Evolutionary conservation across 2,113 vertebrate species (phyloP), one percentile per base, ranked within the genome.

Genomic region (Campylomormyrus numenius): DNA sequence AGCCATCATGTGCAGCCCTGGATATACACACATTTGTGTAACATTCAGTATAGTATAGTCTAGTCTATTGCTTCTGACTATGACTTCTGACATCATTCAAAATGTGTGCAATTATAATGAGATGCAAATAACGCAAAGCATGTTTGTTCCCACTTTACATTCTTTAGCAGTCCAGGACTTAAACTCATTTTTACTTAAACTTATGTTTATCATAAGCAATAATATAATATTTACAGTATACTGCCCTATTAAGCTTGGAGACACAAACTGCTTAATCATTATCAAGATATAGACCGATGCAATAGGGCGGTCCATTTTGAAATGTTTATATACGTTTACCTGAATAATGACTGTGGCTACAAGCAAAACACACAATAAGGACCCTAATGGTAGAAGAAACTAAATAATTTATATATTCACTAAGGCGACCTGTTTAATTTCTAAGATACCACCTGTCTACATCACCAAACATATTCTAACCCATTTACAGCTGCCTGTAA

Each of bases 361-460:
- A 11, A 31, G 31, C 49, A 90, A 91, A 88, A 89, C 90, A 85
- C 45, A 89, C 56, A 87, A 31, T 45, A 31, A 21, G 35, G 83
- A 66, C 90, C 91, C 80, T 87, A 92, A 91, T 91, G 90, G 89
- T 88, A 84, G 85, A 49, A 48, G 89, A 35, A 93, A 74, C 89
- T 91, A 95, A 95, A 96, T 93, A 93, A 93, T 96, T 96, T 95
- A 95, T 62, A 49, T 89, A 77, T 89, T 90, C 9, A 88, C 90
- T 89, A 62, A 45, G n/a, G 87, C 88, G 93, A 92, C 93, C 74
- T 93, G 92, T 93, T 95, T 94, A 93, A 94, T 93, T 92, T 92
- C 89, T 91, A 91, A 89, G 93, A 94, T 93, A 95, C 92, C 93
- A 94, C 94, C 93, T 94, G 92, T 94, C 94, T 84, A 5, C 42